These are phyloP conservation scores for Idaea straminata DNA, from an alignment of 2,888 invertebrate species.

Conservation along the genomic window DNA sequence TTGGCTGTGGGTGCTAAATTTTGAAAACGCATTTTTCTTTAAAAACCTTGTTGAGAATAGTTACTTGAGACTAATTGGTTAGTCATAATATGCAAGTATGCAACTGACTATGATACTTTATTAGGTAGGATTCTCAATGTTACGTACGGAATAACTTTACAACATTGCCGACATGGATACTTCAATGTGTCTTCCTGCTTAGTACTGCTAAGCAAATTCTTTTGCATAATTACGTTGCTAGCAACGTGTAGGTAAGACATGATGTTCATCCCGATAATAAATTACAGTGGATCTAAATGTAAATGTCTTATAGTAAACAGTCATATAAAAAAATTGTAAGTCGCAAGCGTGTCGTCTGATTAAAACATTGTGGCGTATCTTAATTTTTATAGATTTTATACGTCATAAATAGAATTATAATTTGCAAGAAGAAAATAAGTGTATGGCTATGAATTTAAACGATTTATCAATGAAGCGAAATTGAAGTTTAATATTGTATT, in stretches of 20 bases:
- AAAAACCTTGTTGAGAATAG: too few relatives aligned
- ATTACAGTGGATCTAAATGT: not conserved
- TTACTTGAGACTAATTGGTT: not conserved
- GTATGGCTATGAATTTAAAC: conserved; percentile 20
- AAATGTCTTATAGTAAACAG: not conserved
- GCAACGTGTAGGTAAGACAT: not conserved
- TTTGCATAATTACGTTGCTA: not conserved
- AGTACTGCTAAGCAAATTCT: not conserved
- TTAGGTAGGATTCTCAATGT: conserved; percentile 32
- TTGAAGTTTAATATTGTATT: conserved; percentile 35
- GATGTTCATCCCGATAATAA: not conserved
- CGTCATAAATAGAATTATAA: too few relatives aligned
- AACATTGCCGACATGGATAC: conserved; percentile 52
- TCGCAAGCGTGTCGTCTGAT: not conserved
- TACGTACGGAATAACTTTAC: conserved; percentile 31
- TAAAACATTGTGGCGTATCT: conserved; percentile 26
- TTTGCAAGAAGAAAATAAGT: too few relatives aligned
- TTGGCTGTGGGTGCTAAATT: too few relatives aligned
- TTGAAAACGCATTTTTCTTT: too few relatives aligned
- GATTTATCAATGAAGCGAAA: conserved; percentile 35
- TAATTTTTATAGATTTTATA: conserved; percentile 27
- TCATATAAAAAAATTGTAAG: not conserved
- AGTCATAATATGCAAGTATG: not conserved
- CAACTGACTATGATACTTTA: not conserved
- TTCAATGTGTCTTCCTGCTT: conserved; percentile 47